Evolutionary conservation across 2,797 vertebrate species (phyloP), one percentile per base, ranked within the genome.

Genomic region (Sebastes trivittatus): DNA sequence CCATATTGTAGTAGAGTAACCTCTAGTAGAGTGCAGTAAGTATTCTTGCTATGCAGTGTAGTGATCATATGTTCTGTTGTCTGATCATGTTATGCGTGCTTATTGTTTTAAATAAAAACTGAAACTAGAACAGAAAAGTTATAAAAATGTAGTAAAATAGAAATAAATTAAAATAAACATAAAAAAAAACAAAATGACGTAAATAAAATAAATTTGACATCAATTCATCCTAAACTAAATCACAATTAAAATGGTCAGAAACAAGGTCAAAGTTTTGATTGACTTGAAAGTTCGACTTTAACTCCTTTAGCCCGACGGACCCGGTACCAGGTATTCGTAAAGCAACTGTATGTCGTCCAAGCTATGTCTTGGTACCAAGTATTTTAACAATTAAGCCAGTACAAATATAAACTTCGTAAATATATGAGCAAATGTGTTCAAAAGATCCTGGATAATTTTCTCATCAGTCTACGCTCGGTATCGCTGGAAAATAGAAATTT

Each of bases 351-450:
- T 60, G 23, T 29, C 0, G 13, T 27, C 14, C 4, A 20, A 60
- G 22, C 29, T 60, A 30, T 16, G 8, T 60, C 0, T 61, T 32
- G 2, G 6, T 18, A 18, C 25, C 2, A 58, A 60, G 27, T 30
- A 60, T 32, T 32, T 60, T 5, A 20, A 30, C 59, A 36, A 20
- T 60, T 11, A 60, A 60, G 29, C 4, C 8, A n/a, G 7, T 8
- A 27, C 4, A 59, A 18, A 59, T 1, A 27, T 9, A 2, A 59
- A 27, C 8, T 29, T 59, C 0, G 3, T 18, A 59, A 30, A 14
- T 16, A 58, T 58, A 58, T 0, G 0, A 27, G 18, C 59, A 61
- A 0, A 18, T 60, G 0, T 30, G 8, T 11, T 49, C 1, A 49
- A 49, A 49, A 46, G 3, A 46, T 16, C 38, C 38, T 6, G 14